Conservation (phyloP, 2,888 invertebrate genomes). For the Gonocerus acuteangulatus region DNA sequence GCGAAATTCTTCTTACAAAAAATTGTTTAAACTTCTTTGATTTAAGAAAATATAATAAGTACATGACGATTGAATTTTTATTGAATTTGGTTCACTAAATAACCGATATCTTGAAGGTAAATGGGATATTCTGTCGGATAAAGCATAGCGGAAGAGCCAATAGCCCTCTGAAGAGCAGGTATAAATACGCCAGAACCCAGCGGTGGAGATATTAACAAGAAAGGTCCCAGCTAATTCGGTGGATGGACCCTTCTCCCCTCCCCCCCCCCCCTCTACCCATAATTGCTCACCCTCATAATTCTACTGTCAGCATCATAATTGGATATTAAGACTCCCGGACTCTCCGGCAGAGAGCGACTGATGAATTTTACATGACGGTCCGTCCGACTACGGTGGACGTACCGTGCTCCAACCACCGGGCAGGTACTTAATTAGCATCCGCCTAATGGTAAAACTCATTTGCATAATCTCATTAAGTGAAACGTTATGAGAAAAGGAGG, state of each 20-base stretch:
- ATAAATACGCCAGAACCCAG: not conserved
- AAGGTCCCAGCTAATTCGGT: constrained; percentile 15
- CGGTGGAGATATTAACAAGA: constrained; percentile 23
- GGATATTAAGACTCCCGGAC: constrained; percentile 35
- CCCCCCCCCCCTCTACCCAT: no score
- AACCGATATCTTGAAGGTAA: no score
- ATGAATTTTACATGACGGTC: constrained; percentile 37
- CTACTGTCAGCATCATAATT: constrained; percentile 38
- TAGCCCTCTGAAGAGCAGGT: no score
- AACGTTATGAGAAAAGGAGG: constrained; percentile 21
- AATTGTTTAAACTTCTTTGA: no score
- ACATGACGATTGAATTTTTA: no score
- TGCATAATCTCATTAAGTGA: constrained; percentile 34
- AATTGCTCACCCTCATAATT: constrained; percentile 34
- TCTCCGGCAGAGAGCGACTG: constrained; percentile 19
- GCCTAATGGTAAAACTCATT: constrained; percentile 33
- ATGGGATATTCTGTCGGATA: no score
- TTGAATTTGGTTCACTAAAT: no score
- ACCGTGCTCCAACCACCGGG: not conserved
- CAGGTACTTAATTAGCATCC: not conserved
- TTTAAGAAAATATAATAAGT: no score
- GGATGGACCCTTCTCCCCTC: constrained; percentile 12
- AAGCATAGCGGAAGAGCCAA: no score
- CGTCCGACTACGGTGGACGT: not conserved
- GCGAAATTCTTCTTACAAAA: no score